Percentiles rank a stretch among this genome's conserved stretches.
Evolutionary conservation across 2,113 vertebrate species (phyloP).

Genomic region (Austrofundulus limnaeus): DNA sequence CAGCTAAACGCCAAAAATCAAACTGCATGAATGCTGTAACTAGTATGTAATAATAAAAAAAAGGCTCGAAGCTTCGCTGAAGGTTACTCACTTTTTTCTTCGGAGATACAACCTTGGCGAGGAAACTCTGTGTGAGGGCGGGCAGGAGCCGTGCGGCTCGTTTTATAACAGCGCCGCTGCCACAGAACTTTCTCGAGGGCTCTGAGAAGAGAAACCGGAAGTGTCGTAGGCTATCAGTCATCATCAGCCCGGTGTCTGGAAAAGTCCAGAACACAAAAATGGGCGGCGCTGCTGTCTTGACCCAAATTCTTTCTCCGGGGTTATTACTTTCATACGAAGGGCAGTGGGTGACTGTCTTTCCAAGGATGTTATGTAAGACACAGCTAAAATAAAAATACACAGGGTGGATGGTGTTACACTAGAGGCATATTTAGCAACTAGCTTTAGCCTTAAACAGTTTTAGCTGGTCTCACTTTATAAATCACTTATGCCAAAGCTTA

Average conservation of each 20-base stretch:
- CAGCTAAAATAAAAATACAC: neutral
- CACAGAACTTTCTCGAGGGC: slow-evolving; percentile 78
- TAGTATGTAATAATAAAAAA: neutral
- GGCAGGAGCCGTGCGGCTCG: slow-evolving; percentile 26
- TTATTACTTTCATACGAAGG: neutral
- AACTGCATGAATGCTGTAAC: too few relatives aligned
- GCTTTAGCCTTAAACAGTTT: neutral
- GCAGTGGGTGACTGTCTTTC: slow-evolving; percentile 6
- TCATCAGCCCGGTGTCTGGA: slow-evolving; percentile 7
- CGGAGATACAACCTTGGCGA: rapidly evolving
- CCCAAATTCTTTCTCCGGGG: slow-evolving; percentile 2
- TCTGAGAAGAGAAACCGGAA: slow-evolving; percentile 32
- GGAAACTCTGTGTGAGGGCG: rapidly evolving
- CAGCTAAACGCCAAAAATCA: too few relatives aligned
- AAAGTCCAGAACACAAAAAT: neutral
- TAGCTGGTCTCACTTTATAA: neutral
- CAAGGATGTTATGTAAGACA: neutral
- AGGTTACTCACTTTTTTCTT: slow-evolving; percentile 14
- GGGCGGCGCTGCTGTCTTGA: neutral
- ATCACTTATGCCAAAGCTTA: too few relatives aligned
- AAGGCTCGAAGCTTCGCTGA: rapidly evolving
- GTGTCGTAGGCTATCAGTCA: slow-evolving; percentile 10
- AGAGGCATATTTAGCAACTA: neutral
- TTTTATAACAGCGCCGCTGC: slow-evolving; percentile 45
- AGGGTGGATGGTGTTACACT: neutral